phyloP scores from a whole-genome alignment of 2,113 vertebrate genomes.

The Forbesichthys agassizii region DNA sequence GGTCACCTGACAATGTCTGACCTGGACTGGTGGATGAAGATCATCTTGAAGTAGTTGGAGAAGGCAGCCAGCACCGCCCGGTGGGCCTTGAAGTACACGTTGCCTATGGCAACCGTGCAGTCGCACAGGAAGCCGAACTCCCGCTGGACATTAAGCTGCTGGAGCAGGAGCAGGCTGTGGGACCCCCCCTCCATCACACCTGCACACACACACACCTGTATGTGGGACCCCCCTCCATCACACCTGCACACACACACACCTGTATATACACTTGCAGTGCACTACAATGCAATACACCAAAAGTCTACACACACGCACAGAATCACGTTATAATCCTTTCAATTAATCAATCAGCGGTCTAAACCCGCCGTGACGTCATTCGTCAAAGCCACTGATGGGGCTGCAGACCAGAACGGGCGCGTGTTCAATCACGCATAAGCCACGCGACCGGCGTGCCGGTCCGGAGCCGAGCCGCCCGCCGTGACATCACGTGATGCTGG shows the following conservation, averaged over 20 bases:
- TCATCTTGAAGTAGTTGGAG: constrained; percentile 99
- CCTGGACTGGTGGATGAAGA: constrained; percentile 99
- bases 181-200: constrained; percentile 84
- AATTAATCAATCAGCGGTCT: too few relatives aligned
- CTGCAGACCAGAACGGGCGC: too few relatives aligned
- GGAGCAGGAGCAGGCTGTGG: constrained; percentile 93
- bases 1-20: constrained; percentile 50
- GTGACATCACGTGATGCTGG: too few relatives aligned
- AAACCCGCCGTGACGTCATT: too few relatives aligned
- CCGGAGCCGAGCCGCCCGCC: too few relatives aligned
- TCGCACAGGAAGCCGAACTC: constrained; percentile 98
- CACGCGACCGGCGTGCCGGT: too few relatives aligned
- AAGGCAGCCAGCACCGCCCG: constrained; percentile 95
- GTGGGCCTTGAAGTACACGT: constrained; percentile 98
- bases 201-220: constrained; percentile 22
- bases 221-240: neutral
- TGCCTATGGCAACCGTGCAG: constrained; percentile 96
- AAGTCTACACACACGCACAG: neutral
- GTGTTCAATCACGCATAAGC: too few relatives aligned
- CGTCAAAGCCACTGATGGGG: too few relatives aligned
- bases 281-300: neutral
- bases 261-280: too few relatives aligned
- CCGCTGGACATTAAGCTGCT: constrained; percentile 96
- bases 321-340: neutral
- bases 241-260: constrained; percentile 8